Percentiles rank a stretch among this genome's conserved stretches.
These are phyloP conservation scores for Macrophya annulata DNA, from an alignment of 2,888 invertebrate species.

Conservation along the genomic window DNA sequence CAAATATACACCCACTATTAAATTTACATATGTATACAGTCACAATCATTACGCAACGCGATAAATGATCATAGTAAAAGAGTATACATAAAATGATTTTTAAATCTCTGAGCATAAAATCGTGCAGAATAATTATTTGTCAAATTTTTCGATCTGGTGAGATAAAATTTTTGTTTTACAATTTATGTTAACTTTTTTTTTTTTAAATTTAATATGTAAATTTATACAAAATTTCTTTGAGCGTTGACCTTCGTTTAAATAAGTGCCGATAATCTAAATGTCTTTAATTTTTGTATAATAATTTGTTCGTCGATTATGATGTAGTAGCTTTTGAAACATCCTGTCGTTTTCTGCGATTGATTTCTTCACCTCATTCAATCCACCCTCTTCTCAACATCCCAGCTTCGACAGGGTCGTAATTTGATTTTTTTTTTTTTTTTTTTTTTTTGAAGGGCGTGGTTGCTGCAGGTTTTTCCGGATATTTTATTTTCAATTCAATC, in stretches of 20 bases:
- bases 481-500: constrained; percentile 42
- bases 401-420: background rate
- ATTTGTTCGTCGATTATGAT: background rate
- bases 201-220: too few relatives aligned
- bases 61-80: background rate
- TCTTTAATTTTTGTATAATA: too few relatives aligned
- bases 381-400: background rate
- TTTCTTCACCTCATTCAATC: constrained; percentile 30
- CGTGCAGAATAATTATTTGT: too few relatives aligned
- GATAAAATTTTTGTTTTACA: too few relatives aligned
- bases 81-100: background rate
- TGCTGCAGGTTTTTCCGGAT: constrained; percentile 13
- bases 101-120: too few relatives aligned
- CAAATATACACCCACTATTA: background rate
- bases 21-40: background rate
- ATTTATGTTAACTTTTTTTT: too few relatives aligned
- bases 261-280: too few relatives aligned
- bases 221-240: too few relatives aligned
- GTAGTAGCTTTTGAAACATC: background rate
- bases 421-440: constrained; percentile 2
- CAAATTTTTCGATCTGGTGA: background rate
- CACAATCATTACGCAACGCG: background rate
- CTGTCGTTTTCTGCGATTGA: constrained; percentile 21
- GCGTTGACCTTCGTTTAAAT: too few relatives aligned
- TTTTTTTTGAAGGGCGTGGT: background rate